phyloP scores from a whole-genome alignment of 2,113 vertebrate genomes.

The Muntiacus muntjak region DNA sequence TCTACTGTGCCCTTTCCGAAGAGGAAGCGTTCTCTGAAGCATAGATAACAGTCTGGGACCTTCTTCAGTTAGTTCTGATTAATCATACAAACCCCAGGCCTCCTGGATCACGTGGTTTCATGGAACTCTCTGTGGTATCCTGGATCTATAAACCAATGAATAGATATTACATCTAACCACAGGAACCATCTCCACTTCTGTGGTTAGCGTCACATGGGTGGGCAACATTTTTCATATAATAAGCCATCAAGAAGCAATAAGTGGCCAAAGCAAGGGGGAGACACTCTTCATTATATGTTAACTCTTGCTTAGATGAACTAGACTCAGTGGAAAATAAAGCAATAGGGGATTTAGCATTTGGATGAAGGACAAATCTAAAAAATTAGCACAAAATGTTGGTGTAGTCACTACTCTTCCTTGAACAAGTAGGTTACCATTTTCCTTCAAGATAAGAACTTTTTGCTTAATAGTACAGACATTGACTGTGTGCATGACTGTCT shows the following conservation, averaged over 20 bases:
- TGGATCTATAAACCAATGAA: slow-evolving; percentile 49
- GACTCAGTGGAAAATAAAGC: background rate
- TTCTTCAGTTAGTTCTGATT: slow-evolving; percentile 37
- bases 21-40: background rate
- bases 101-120: background rate
- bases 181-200: background rate
- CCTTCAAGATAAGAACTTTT: background rate
- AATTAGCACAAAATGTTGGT: background rate
- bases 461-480: background rate
- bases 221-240: background rate
- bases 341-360: background rate
- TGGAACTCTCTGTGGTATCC: background rate
- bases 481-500: background rate
- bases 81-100: background rate
- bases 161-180: background rate
- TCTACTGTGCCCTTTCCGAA: background rate
- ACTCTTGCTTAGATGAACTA: background rate
- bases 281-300: background rate
- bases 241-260: background rate
- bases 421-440: background rate
- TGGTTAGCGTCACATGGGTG: background rate
- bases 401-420: background rate
- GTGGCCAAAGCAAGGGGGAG: background rate
- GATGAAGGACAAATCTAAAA: background rate
- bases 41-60: background rate